phyloP scores from a whole-genome alignment of 2,888 invertebrate genomes.

The Microctonus aethiopoides region DNA sequence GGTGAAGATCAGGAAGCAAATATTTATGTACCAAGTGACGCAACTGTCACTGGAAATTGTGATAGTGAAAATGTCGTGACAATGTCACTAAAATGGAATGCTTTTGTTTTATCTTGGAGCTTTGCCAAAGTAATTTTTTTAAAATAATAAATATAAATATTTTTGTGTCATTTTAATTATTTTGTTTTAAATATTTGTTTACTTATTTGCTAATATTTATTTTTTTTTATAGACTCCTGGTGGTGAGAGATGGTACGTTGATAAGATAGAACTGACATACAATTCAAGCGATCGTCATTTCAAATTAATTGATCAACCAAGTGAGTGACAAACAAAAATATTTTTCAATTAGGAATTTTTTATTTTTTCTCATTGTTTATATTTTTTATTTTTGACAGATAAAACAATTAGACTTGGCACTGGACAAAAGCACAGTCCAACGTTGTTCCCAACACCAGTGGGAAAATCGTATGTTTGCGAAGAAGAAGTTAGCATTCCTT shows the following conservation, averaged over 20 bases:
- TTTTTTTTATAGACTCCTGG: constrained; percentile 78
- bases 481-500: constrained; percentile 73
- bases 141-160: background rate
- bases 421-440: constrained; percentile 70
- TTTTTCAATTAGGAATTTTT: no score
- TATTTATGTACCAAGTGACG: constrained; percentile 80
- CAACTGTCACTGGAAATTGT: constrained; percentile 79
- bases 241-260: constrained; percentile 90
- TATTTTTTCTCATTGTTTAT: no score
- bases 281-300: constrained; percentile 72
- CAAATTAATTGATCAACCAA: constrained; percentile 67
- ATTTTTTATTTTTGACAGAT: constrained; percentile 44
- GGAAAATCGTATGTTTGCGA: constrained; percentile 86
- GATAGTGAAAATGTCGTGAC: constrained; percentile 79
- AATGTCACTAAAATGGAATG: constrained; percentile 80
- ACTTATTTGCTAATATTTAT: background rate
- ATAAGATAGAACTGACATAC: constrained; percentile 80
- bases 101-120: constrained; percentile 78
- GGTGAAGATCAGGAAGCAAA: constrained; percentile 75
- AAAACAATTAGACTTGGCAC: constrained; percentile 72
- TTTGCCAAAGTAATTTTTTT: constrained; percentile 79
- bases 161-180: background rate
- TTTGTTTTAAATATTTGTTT: background rate
- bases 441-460: constrained; percentile 86
- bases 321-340: constrained; percentile 55